A percentile compares a stretch with the other conserved stretches of the same genome.
Evolutionary conservation across 2,888 invertebrate genomes (phyloP).

Genomic region (Lissocephala sabroskyi): DNA sequence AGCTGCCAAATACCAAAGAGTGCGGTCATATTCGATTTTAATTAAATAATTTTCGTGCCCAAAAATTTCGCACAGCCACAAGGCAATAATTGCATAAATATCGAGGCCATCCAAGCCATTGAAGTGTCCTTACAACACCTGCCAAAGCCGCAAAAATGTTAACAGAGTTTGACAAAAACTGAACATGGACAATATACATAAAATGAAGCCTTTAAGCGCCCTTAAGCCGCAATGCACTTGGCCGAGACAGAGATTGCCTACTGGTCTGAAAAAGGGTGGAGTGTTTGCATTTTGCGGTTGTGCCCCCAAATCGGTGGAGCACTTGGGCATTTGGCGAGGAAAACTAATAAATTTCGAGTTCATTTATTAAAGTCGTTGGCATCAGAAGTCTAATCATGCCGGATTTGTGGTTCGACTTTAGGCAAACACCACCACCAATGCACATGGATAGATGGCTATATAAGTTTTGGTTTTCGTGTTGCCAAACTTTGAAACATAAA

Average conservation of each 20-base stretch:
- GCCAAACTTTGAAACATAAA: slow-evolving; percentile 45
- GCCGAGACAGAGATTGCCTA: too few species aligned
- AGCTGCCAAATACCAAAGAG: neutral
- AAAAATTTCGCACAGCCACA: slow-evolving; percentile 11
- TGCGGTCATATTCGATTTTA: neutral
- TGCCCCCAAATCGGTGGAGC: too few species aligned
- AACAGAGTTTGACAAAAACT: slow-evolving; percentile 23
- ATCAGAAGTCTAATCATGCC: slow-evolving; percentile 52
- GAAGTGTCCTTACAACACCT: slow-evolving; percentile 27
- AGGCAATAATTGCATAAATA: neutral
- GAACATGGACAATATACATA: neutral
- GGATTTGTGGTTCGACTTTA: slow-evolving; percentile 43
- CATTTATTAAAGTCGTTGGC: slow-evolving; percentile 51
- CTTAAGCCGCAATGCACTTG: too few species aligned
- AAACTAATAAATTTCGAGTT: slow-evolving; percentile 47
- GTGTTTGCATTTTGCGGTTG: slow-evolving; percentile 1
- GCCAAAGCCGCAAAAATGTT: slow-evolving; percentile 28
- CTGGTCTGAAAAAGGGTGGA: too few species aligned
- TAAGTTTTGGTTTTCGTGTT: slow-evolving; percentile 27
- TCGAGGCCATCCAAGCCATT: neutral
- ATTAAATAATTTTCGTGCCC: slow-evolving; percentile 7
- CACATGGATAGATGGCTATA: neutral
- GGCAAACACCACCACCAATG: slow-evolving; percentile 3
- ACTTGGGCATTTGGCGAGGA: neutral
- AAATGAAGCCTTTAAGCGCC: too few species aligned